These are phyloP conservation scores for Cyphomyrus discorhynchus DNA, from an alignment of 2,113 vertebrate genomes.

Conservation along the genomic window DNA sequence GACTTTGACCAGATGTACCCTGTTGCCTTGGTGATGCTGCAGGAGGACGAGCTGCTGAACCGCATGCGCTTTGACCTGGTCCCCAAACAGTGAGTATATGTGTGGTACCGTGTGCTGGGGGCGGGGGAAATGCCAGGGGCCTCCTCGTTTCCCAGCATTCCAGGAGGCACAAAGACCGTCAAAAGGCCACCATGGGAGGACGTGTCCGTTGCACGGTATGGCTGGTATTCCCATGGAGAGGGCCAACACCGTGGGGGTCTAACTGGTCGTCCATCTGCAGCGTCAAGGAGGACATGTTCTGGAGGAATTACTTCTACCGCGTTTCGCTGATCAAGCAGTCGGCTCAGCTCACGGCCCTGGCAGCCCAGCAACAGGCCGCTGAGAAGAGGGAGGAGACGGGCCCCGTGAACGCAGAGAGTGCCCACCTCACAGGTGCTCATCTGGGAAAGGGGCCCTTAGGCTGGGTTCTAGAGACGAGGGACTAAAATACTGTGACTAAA, in stretches of 20 bases:
- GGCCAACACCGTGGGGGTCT: background rate
- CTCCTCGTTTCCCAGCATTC: background rate
- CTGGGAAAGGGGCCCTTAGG: background rate
- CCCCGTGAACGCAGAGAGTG: conserved; percentile 46
- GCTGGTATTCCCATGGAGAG: background rate
- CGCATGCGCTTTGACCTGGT: conserved; percentile 92
- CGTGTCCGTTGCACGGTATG: background rate
- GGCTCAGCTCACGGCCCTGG: conserved; percentile 86
- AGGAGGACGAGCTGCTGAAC: conserved; percentile 84
- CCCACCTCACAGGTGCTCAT: conserved; percentile 67
- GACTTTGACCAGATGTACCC: conserved; percentile 87
- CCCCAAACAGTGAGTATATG: conserved; percentile 78
- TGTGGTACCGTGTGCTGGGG: background rate
- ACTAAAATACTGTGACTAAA: background rate
- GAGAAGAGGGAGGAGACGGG: conserved; percentile 56
- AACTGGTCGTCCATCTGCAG: conserved; percentile 49
- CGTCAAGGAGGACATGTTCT: conserved; percentile 91
- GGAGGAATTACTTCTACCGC: conserved; percentile 98
- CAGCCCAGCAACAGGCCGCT: conserved; percentile 78
- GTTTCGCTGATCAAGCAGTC: conserved; percentile 96
- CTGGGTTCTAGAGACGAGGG: background rate
- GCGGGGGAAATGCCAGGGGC: background rate
- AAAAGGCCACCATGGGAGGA: background rate
- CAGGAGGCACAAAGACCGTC: background rate
- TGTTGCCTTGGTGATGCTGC: conserved; percentile 83